A percentile compares a stretch with the other conserved stretches of the same genome.
Conservation (phyloP, 2,888 invertebrate species). For the Tortricodes alternella region DNA sequence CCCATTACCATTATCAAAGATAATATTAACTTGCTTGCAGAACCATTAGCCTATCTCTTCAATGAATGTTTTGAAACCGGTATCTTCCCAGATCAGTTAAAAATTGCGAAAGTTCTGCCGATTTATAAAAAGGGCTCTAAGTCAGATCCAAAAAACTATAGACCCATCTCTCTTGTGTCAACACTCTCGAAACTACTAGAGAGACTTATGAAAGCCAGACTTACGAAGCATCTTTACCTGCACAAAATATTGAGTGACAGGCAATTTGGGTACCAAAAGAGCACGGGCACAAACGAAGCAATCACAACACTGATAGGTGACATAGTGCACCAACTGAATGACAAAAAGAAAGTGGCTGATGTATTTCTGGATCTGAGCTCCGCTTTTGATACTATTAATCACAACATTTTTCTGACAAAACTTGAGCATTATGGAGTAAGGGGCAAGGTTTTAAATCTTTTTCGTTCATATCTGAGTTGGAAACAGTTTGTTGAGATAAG, state of each 20-base stretch:
- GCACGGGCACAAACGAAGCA: neutral
- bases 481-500: no score
- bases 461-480: no score
- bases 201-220: neutral
- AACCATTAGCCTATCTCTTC: neutral
- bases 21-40: neutral
- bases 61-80: neutral
- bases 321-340: neutral
- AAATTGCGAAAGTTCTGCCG: neutral
- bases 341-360: no score
- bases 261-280: neutral
- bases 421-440: no score
- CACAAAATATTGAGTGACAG: neutral
- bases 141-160: neutral
- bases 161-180: neutral
- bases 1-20: neutral
- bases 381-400: no score
- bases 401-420: no score
- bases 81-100: neutral
- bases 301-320: neutral
- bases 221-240: neutral
- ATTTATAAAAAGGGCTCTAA: neutral
- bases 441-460: no score
- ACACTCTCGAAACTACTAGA: neutral
- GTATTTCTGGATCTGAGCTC: no score